Base-by-base conservation (phyloP, 2,888 invertebrate species). In the Acanthosepion pharaonis region DNA sequence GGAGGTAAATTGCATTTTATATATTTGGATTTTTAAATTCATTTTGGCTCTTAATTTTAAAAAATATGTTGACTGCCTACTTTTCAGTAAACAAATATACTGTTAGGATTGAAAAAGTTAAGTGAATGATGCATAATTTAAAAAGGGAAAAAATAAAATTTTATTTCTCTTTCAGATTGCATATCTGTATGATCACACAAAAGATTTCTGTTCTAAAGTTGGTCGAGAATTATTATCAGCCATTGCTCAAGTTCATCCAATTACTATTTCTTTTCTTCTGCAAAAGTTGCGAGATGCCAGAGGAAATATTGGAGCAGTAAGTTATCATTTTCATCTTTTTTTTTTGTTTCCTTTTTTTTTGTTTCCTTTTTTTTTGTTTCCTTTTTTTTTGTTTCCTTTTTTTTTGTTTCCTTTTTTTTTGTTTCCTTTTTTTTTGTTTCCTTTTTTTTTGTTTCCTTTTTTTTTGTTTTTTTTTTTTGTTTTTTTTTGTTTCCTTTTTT, bases 191-290 rank as follows among this genome's bases (percentile, higher is more conserved):
- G 97, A 98, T 95, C 97, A 98, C 94, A 98, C 98, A 0, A 98
- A 98, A 96, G 98, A 98, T 95, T 98, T 98, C 94, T 98, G 98
- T 97, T 98, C 98, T 8, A 98, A 98, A 97, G 98, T 98, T 93
- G 98, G 98, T 0, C 98, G 98, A 78, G 98, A 98, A 95, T 98
- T 98, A 95, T 97, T 99, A 94, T 98, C 98, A 0, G 98, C 98
- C 96, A 98, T 99, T 94, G 98, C 98, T 3, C 98, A 98, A 51
- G 98, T 98, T 96, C 98, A 98, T 97, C 98, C 98, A 0, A 98
- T 98, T 95, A 98, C 98, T 23, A 97, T 98, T 94, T 98, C 98
- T 0, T 98, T 98, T 95, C 97, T 99, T 91, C 97, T 98, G 94
- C 96, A 97, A 94, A 96, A 96, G 92, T 96, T 97, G 11, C 98